Evolutionary conservation across 2,113 vertebrate genomes (phyloP).

Genomic region (Tichodroma muraria): DNA sequence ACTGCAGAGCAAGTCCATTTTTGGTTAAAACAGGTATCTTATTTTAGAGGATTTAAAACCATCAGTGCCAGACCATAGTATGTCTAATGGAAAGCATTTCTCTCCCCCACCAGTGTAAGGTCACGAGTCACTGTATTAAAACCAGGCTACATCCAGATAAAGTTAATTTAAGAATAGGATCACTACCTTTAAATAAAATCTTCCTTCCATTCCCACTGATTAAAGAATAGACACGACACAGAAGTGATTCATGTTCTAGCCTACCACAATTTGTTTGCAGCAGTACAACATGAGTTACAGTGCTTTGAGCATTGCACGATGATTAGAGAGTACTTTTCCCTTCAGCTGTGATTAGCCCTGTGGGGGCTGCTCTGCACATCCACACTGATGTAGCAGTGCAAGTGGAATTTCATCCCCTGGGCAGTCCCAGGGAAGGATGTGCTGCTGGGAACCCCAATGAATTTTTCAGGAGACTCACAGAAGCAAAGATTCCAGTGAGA

Average conservation of each 20-base stretch:
- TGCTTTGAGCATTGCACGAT: background rate
- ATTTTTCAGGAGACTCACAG: background rate
- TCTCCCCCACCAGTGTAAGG: background rate
- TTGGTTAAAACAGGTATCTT: background rate
- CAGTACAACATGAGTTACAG: background rate
- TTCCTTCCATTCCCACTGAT: background rate
- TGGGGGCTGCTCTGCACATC: background rate
- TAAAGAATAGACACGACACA: background rate
- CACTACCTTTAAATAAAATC: background rate
- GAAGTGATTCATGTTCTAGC: background rate
- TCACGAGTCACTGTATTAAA: background rate
- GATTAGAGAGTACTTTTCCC: background rate
- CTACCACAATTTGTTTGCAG: background rate
- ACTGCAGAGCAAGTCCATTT: background rate
- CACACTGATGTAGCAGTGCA: background rate
- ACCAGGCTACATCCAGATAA: background rate
- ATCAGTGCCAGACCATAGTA: background rate
- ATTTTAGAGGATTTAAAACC: background rate
- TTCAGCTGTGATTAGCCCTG: background rate
- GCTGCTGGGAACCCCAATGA: background rate
- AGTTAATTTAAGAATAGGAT: background rate
- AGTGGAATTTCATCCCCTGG: no score
- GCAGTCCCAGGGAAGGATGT: fast-evolving
- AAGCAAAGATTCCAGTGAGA: background rate
- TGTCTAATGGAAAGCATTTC: background rate